These are phyloP conservation scores for Crossaster papposus DNA, from an alignment of 53 echinoderm and acorn worm species.

Conservation along the genomic window DNA sequence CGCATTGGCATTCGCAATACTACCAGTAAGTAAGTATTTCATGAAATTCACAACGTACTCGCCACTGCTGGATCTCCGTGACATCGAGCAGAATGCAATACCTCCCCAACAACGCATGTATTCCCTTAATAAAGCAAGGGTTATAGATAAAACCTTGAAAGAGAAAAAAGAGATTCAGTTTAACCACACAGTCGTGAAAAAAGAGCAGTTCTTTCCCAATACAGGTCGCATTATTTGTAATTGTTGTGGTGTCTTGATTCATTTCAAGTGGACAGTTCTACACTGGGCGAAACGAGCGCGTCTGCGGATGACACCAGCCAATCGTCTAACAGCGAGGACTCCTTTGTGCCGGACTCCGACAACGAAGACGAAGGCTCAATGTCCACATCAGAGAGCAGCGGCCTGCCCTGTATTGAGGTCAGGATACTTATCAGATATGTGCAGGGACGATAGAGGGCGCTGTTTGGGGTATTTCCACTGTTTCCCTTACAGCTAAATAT, in stretches of 20 bases:
- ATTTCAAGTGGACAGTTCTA: constrained; percentile 1
- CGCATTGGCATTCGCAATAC: too few species aligned
- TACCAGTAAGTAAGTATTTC: too few species aligned
- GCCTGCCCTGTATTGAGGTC: constrained; percentile 49
- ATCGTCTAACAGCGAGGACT: constrained; percentile 16
- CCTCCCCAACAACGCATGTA: too few species aligned
- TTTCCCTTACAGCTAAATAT: too few species aligned
- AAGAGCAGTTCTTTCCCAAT: too few species aligned
- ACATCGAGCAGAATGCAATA: too few species aligned
- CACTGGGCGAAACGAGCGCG: not conserved
- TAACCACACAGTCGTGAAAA: too few species aligned
- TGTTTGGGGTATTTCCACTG: not conserved
- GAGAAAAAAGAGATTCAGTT: too few species aligned
- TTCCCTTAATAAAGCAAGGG: too few species aligned
- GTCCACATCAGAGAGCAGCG: constrained; percentile 39
- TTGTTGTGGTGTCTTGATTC: not conserved
- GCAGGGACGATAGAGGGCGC: not conserved
- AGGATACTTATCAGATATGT: not conserved
- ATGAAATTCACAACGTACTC: too few species aligned
- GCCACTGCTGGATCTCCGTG: too few species aligned
- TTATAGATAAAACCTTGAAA: too few species aligned
- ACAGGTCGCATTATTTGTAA: not conserved
- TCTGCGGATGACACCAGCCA: not conserved
- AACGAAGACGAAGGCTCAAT: constrained; percentile 28
- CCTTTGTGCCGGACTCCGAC: constrained; percentile 39